These are phyloP conservation scores for Nerophis lumbriciformis DNA, from an alignment of 2,113 vertebrate species.

Conservation along the genomic window DNA sequence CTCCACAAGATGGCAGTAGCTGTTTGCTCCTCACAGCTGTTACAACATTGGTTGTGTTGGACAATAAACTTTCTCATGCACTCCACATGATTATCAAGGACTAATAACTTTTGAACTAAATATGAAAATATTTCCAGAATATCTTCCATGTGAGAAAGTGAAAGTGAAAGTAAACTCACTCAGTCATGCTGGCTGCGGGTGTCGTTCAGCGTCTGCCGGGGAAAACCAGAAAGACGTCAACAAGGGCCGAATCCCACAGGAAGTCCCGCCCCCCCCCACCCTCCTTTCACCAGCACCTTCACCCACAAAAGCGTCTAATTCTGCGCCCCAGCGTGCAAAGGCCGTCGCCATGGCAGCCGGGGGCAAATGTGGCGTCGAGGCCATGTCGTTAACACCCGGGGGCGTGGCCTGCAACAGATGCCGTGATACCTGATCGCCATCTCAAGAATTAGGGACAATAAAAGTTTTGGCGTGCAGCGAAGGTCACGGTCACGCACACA, in stretches of 20 bases:
- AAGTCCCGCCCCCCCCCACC: not conserved
- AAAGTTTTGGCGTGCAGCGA: not conserved
- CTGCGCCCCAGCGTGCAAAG: conserved; percentile 23
- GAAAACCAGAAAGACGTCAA: conserved; percentile 32
- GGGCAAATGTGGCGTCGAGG: not conserved
- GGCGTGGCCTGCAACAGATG: not conserved
- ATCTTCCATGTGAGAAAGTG: not conserved
- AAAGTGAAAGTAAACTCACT: conserved; percentile 58
- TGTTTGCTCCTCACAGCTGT: too few species aligned
- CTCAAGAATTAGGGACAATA: not conserved
- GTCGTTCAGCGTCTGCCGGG: conserved; percentile 47
- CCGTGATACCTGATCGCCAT: not conserved
- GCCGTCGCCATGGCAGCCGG: not conserved
- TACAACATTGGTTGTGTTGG: too few species aligned
- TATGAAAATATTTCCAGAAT: not conserved
- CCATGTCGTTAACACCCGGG: conserved; percentile 19
- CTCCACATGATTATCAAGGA: too few species aligned
- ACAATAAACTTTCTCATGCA: too few species aligned
- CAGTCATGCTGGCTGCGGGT: conserved; percentile 62
- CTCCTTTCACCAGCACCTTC: not conserved
- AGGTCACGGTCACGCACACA: not conserved
- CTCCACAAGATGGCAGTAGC: too few species aligned
- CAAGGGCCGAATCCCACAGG: not conserved
- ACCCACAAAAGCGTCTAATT: conserved; percentile 44
- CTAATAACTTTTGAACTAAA: too few species aligned